Percentiles rank a stretch among this genome's conserved stretches.
These are phyloP conservation scores for Nyctalus aviator DNA, from an alignment of 2,797 vertebrate genomes.

Conservation along the genomic window DNA sequence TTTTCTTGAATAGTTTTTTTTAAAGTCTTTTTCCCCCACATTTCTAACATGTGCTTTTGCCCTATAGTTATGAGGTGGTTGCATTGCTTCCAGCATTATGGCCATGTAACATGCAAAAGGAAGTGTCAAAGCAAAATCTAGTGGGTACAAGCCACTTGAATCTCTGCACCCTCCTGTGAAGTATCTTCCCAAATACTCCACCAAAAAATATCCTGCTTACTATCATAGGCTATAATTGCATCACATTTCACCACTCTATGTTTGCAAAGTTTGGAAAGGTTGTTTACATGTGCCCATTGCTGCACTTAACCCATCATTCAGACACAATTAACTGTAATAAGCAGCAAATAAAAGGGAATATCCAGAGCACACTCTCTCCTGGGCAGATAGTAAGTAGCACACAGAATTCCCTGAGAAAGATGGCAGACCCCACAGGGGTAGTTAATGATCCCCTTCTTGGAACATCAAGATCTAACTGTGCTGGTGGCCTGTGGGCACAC, in stretches of 20 bases:
- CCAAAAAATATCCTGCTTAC: not conserved
- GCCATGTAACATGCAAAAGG: not conserved
- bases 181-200: not conserved
- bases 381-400: not conserved
- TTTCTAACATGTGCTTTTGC: not conserved
- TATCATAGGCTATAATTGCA: not conserved
- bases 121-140: not conserved
- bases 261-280: not conserved
- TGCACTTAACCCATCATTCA: not conserved
- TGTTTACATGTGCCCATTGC: not conserved
- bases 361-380: not conserved
- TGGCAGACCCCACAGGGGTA: not conserved
- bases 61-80: not conserved
- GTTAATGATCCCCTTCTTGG: not conserved
- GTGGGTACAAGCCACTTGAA: not conserved
- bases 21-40: not conserved
- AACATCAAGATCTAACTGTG: conserved; percentile 36
- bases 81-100: not conserved
- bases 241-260: not conserved
- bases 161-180: not conserved
- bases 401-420: not conserved
- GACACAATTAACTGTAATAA: not conserved
- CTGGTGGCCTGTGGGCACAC: not conserved
- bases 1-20: not conserved
- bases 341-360: not conserved